Conservation (phyloP, 2,797 vertebrate genomes). For the Borostomias antarcticus region DNA sequence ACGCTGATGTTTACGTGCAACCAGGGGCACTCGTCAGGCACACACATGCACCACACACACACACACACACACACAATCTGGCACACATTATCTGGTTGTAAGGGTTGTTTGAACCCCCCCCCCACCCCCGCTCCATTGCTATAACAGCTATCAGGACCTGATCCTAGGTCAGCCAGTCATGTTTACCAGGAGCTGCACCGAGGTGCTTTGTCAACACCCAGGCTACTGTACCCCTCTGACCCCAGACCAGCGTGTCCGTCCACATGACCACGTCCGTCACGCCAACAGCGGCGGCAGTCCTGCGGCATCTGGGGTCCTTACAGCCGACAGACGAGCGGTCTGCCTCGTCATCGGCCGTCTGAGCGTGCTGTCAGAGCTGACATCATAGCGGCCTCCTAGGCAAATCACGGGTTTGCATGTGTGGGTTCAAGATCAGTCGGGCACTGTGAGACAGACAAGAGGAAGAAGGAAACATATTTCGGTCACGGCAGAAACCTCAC, state of each 20-base stretch:
- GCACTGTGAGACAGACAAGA: no score
- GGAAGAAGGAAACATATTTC: constrained; percentile 6
- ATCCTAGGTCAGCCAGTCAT: background rate
- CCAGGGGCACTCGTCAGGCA: constrained; percentile 16
- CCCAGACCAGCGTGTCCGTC: background rate
- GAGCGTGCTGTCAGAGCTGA: constrained; percentile 2
- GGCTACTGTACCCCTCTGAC: background rate
- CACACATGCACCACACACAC: constrained; percentile 30
- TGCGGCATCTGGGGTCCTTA: no score
- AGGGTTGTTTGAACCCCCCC: constrained; percentile 17
- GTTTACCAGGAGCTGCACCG: background rate
- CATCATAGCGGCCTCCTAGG: constrained; percentile 23
- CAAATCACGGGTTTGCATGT: constrained; percentile 62
- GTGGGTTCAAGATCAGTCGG: background rate
- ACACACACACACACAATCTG: constrained; percentile 34
- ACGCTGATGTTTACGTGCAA: constrained; percentile 47
- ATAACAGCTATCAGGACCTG: background rate
- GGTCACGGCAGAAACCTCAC: background rate
- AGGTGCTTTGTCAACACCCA: background rate
- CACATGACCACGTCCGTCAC: background rate
- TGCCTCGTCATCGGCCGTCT: background rate
- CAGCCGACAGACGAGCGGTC: no score
- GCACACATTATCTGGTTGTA: constrained; percentile 26
- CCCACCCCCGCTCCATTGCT: no score
- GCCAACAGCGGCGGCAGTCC: background rate